A percentile compares a stretch with the other conserved stretches of the same genome.
Evolutionary conservation across 2,888 invertebrate genomes (phyloP).

Genomic region (Xylota sylvarum): DNA sequence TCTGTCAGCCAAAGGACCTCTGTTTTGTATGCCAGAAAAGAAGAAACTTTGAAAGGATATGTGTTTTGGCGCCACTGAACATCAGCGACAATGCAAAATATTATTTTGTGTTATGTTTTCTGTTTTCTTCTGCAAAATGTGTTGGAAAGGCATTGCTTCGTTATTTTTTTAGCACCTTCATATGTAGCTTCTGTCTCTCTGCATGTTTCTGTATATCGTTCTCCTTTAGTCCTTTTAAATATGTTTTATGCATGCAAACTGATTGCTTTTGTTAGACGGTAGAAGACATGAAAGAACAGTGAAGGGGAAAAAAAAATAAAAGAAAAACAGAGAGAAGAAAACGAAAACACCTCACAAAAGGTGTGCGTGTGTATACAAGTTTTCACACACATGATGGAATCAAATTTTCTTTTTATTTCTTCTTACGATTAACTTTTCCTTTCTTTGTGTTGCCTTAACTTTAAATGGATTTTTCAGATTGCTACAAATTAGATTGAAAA

Average conservation of each 20-base stretch:
- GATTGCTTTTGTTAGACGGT: slow-evolving; percentile 44
- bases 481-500: slow-evolving; percentile 15
- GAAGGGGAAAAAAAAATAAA: background rate
- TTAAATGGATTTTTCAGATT: slow-evolving; percentile 25
- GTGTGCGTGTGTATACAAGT: slow-evolving; percentile 6
- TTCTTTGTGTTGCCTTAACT: background rate
- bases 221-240: slow-evolving; percentile 19
- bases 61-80: slow-evolving; percentile 17
- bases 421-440: slow-evolving; percentile 18
- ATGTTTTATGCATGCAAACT: slow-evolving; percentile 48
- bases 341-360: slow-evolving; percentile 8
- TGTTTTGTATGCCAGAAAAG: slow-evolving; percentile 8
- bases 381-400: slow-evolving; percentile 34
- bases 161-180: slow-evolving; percentile 20
- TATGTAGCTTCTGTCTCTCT: slow-evolving; percentile 5
- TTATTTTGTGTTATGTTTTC: too few species aligned
- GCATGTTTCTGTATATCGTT: background rate
- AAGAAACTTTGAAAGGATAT: slow-evolving; percentile 14
- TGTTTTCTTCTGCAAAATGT: background rate
- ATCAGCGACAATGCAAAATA: slow-evolving; percentile 7
- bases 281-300: background rate
- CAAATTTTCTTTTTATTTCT: slow-evolving; percentile 10
- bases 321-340: background rate
- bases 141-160: slow-evolving; percentile 9
- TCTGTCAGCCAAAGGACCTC: slow-evolving; percentile 21